Base-by-base conservation (phyloP, 2,797 vertebrate genomes). In the Gymnothorax javanicus region DNA sequence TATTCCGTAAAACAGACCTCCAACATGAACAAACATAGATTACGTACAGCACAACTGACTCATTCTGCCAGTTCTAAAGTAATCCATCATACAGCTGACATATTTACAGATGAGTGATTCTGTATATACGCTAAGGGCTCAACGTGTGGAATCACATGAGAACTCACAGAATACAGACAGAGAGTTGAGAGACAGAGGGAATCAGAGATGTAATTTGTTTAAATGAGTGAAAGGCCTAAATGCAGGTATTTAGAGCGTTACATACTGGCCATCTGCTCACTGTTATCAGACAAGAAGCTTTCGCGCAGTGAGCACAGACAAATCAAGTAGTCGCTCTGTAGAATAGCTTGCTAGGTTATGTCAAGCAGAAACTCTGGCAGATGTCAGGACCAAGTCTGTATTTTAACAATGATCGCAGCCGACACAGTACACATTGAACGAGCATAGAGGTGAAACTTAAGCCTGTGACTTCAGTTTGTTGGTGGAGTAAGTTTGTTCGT, bases 91-190 rank as follows among this genome's bases (percentile, higher is more conserved):
- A 25, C 23, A 50, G 57, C 50, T 62, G 59, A 84, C 23, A 84
- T 59, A 84, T 84, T 64, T 84, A 84, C 9, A 84, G 83, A 59
- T 64, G 83, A 64, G 83, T 84, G 58, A 52, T 59, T 50, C 62
- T 33, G 57, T 84, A 43, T 84, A 62, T 84, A 84, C 83, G 13
- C 52, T 43, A 23, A 33, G 27, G 83, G 43, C 23, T 83, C 17
- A 33, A 43, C 71, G 62, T 20, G 83, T 27, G 33, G 0, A 59
- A 60, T 43, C 33, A 33, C 82, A 43, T 50, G 59, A 62, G 58
- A 64, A 64, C 83, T 64, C 52, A 62, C 58, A 43, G 59, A 58
- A 84, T 58, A 12, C 8, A 58, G 59, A 83, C 17, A 7, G 9
- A 13, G 13, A 17, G 82, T 12, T 0, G 43, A 52, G 73, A 77